A percentile compares a stretch with the other conserved stretches of the same genome.
Evolutionary conservation across 2,113 vertebrate species (phyloP).

Genomic region (Corythaeola cristata): DNA sequence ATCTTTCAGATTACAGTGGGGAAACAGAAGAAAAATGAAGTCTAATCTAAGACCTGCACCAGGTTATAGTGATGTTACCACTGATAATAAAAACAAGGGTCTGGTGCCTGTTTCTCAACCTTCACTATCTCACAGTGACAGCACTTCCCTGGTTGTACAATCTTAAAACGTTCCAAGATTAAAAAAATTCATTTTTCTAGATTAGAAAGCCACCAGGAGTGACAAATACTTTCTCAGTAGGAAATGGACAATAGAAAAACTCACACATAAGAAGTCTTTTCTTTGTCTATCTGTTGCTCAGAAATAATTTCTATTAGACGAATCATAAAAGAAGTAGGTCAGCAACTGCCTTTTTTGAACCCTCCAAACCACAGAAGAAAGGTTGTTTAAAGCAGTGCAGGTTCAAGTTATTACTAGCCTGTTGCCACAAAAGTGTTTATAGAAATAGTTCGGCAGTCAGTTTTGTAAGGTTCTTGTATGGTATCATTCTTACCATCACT

Average conservation of each 20-base stretch:
- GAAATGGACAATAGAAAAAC: not conserved
- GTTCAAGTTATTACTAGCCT: conserved; percentile 11
- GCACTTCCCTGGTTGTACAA: not conserved
- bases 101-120: not conserved
- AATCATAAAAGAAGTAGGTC: not conserved
- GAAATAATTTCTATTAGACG: not conserved
- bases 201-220: not conserved
- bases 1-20: not conserved
- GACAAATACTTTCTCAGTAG: not conserved
- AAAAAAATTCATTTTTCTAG: not conserved
- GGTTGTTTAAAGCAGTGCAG: not conserved
- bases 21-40: not conserved
- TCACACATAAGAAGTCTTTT: not conserved
- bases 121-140: not conserved
- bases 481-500: conserved; percentile 23
- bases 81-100: not conserved
- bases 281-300: not conserved
- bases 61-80: not conserved
- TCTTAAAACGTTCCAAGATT: not conserved
- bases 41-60: not conserved
- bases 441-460: not conserved
- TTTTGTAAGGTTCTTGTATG: conserved; percentile 17
- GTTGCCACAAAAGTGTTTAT: conserved; percentile 22
- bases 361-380: not conserved
- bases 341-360: not conserved